Evolutionary conservation across 2,888 invertebrate genomes (phyloP), one percentile per base, ranked within the genome.

Genomic region (Colletes collaris): DNA sequence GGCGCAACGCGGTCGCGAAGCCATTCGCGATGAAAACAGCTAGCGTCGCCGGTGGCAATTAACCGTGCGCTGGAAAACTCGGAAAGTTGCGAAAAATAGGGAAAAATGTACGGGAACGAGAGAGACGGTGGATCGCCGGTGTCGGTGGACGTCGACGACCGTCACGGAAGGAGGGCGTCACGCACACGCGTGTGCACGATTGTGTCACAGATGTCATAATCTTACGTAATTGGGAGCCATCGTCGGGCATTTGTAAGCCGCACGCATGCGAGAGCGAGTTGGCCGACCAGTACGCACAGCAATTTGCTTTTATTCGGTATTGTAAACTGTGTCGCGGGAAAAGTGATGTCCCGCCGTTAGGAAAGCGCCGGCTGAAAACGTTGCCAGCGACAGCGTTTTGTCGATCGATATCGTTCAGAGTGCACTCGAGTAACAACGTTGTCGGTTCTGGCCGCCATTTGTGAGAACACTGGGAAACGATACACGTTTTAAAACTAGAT

Each of bases 161-260:
- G 86, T 88, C 86, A 88, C 86, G 89, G 86, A 90, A 90, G 87
- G 90, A 89, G 90, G 91, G 90, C 91, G 91, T 90, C 86, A 82
- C 89, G 85, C 85, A 83, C 78, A 86, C 88, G 85, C 87, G 85
- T 83, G 75, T 79, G 77, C 64, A 75, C 88, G 89, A 90, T 91
- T 91, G 91, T 91, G 91, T 91, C 91, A 91, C 86, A 88, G 90
- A 92, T 92, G 91, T 92, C 91, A 92, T 92, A 92, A 92, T 90
- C 88, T 92, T 91, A 89, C 90, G 89, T 91, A 92, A 92, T 89
- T 87, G 78, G 82, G 78, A 83, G 86, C 87, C 87, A 81, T 83
- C 81, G 79, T 67, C 82, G 76, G 83, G 82, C 87, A 90, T 90
- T 90, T 88, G 90, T 90, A 90, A 88, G 86, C 88, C 72, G 85